Conservation (phyloP, 2,113 vertebrate genomes). For the Tiliqua scincoides region DNA sequence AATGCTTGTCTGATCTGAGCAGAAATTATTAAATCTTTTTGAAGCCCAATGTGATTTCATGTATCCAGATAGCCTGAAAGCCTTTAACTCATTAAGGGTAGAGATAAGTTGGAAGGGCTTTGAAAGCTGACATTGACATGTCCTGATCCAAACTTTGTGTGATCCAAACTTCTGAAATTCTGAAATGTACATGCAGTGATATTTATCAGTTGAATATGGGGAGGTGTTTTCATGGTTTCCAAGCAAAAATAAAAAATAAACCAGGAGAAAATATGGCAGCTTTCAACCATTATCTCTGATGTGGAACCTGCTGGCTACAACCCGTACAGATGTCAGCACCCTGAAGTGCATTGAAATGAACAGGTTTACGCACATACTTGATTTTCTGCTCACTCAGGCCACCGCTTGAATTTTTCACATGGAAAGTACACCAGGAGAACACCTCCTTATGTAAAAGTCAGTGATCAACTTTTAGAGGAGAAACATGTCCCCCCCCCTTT, state of each 20-base stretch:
- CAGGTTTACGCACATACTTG: not conserved
- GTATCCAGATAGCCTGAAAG: not conserved
- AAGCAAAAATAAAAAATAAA: not conserved
- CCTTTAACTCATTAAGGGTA: not conserved
- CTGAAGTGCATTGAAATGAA: not conserved
- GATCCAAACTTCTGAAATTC: not conserved
- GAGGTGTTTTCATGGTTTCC: not conserved
- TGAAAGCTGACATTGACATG: constrained; percentile 7
- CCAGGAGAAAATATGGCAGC: not conserved
- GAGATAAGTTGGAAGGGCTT: not conserved
- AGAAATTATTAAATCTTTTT: not conserved
- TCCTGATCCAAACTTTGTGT: not conserved
- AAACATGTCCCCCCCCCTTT: not conserved
- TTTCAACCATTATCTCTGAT: not conserved
- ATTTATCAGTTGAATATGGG: not conserved
- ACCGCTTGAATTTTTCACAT: not conserved
- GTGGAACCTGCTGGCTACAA: not conserved
- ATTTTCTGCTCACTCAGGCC: not conserved
- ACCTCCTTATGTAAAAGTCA: not conserved
- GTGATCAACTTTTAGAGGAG: not conserved
- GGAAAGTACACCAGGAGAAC: not conserved
- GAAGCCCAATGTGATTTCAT: not conserved
- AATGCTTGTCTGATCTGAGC: constrained; percentile 25
- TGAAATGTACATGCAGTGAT: not conserved
- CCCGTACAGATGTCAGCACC: not conserved